A percentile compares a stretch with the other conserved stretches of the same genome.
Evolutionary conservation across 1,140 invertebrate genomes (phyloP).

Genomic region (Probaryconus sp.): DNA sequence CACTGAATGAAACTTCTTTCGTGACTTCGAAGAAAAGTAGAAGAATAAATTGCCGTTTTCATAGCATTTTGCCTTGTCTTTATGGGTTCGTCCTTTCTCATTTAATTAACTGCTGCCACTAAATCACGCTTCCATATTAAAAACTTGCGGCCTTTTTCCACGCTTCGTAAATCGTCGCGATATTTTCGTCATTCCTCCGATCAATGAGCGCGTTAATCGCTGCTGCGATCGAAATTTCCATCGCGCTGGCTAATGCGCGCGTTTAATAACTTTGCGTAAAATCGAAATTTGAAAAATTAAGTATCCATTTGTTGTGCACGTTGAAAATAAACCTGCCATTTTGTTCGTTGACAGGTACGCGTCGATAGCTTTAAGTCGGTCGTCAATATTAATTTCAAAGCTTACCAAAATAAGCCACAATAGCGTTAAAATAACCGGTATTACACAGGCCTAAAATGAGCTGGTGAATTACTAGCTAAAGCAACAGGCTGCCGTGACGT

Average conservation of each 20-base stretch:
- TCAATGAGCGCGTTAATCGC: conserved; percentile 18
- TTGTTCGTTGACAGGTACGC: neutral
- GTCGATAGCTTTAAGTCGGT: conserved; percentile 16
- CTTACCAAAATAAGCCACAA: conserved; percentile 31
- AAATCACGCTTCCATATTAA: conserved; percentile 72
- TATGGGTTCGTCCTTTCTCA: conserved; percentile 61
- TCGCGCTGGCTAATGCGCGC: too few species aligned
- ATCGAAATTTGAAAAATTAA: too few species aligned
- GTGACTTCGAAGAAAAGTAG: conserved; percentile 43
- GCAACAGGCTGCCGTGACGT: conserved; percentile 76
- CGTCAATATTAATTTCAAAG: conserved; percentile 9
- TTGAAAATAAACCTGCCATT: too few species aligned
- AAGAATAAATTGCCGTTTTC: conserved; percentile 54
- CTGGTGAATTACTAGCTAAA: conserved; percentile 36
- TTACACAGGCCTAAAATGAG: conserved; percentile 48
- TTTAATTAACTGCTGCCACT: conserved; percentile 72
- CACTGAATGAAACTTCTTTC: conserved; percentile 48
- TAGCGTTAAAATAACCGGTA: conserved; percentile 39
- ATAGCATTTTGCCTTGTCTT: conserved; percentile 54
- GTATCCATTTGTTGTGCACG: too few species aligned
- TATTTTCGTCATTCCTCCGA: conserved; percentile 15
- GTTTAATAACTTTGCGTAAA: too few species aligned
- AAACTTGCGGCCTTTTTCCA: conserved; percentile 63
- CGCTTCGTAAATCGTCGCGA: conserved; percentile 29
- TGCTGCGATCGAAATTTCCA: conserved; percentile 7